Evolutionary conservation across 2,113 vertebrate species (phyloP).

Genomic region (Recurvirostra avosetta): DNA sequence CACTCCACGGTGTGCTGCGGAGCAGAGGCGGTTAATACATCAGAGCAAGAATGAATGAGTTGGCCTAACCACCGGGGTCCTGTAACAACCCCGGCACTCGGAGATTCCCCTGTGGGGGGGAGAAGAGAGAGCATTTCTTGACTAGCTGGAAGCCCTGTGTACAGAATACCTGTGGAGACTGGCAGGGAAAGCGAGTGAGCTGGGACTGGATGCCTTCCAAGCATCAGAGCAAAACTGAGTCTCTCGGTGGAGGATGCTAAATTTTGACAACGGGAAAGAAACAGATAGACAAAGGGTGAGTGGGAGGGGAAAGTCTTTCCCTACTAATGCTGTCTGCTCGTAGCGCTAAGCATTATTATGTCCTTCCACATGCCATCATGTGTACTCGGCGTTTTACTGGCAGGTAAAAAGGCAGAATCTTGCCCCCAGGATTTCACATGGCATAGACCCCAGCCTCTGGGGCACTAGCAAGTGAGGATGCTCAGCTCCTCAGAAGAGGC

Average conservation of each 20-base stretch:
- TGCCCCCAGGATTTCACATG: background rate
- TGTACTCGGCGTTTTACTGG: background rate
- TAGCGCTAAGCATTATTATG: background rate
- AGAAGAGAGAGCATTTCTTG: slow-evolving; percentile 22
- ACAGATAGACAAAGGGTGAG: slow-evolving; percentile 41
- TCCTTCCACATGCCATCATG: background rate
- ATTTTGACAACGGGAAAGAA: slow-evolving; percentile 49
- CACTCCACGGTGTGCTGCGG: accelerated
- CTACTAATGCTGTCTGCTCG: slow-evolving; percentile 27
- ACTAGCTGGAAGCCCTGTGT: slow-evolving; percentile 56
- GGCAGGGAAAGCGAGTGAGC: slow-evolving; percentile 43
- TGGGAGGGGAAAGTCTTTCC: slow-evolving; percentile 32
- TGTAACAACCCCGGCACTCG: background rate
- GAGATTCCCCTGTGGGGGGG: slow-evolving; percentile 47
- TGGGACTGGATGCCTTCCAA: slow-evolving; percentile 69
- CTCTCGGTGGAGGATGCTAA: slow-evolving; percentile 57
- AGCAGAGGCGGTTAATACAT: background rate
- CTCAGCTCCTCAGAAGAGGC: background rate
- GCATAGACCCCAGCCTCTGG: background rate
- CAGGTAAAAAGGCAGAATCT: background rate
- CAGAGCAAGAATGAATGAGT: background rate
- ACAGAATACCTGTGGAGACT: slow-evolving; percentile 61
- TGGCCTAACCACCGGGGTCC: background rate
- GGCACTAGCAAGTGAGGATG: background rate
- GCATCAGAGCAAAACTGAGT: slow-evolving; percentile 50